phyloP scores from a whole-genome alignment of 1,140 invertebrate genomes.

The Caenorhabditis tropicalis region DNA sequence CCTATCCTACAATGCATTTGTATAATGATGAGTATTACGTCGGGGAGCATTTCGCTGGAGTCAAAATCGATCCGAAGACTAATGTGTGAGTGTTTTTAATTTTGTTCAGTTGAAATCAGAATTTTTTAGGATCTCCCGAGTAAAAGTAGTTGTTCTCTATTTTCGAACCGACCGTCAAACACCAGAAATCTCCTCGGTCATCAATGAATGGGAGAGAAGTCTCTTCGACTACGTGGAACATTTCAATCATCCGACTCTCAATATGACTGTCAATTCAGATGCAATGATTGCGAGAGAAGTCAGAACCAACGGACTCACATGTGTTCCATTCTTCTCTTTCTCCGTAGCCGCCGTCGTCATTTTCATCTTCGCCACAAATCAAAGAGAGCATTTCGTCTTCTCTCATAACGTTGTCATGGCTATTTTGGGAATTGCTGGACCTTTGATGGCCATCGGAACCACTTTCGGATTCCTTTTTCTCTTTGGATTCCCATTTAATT shows the following conservation, averaged over 20 bases:
- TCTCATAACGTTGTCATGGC: slow-evolving; percentile 54
- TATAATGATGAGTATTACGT: slow-evolving; percentile 62
- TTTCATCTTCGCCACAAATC: slow-evolving; percentile 56
- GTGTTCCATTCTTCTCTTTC: slow-evolving; percentile 55
- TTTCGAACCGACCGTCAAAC: slow-evolving; percentile 59
- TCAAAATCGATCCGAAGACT: slow-evolving; percentile 54
- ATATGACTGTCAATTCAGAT: slow-evolving; percentile 58
- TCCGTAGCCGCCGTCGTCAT: slow-evolving; percentile 54
- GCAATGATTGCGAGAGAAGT: slow-evolving; percentile 59
- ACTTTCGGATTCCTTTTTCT: slow-evolving; percentile 55
- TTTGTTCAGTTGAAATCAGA: too few species aligned
- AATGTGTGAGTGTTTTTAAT: slow-evolving; percentile 45
- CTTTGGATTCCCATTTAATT: slow-evolving; percentile 58
- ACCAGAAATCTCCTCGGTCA: slow-evolving; percentile 24
- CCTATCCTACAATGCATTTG: slow-evolving; percentile 60
- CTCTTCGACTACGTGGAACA: slow-evolving; percentile 52
- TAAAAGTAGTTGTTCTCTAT: slow-evolving; percentile 60
- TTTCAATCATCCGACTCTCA: slow-evolving; percentile 52
- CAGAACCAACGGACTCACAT: slow-evolving; percentile 57
- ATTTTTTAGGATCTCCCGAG: slow-evolving; percentile 40
- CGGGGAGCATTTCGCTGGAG: slow-evolving; percentile 59
- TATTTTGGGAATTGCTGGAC: slow-evolving; percentile 56
- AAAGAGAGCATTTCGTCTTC: slow-evolving; percentile 46
- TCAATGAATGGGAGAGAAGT: slow-evolving; percentile 49
- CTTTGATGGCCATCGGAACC: slow-evolving; percentile 51